Conservation (phyloP, 2,797 vertebrate species). For the Gymnothorax reevesii region DNA sequence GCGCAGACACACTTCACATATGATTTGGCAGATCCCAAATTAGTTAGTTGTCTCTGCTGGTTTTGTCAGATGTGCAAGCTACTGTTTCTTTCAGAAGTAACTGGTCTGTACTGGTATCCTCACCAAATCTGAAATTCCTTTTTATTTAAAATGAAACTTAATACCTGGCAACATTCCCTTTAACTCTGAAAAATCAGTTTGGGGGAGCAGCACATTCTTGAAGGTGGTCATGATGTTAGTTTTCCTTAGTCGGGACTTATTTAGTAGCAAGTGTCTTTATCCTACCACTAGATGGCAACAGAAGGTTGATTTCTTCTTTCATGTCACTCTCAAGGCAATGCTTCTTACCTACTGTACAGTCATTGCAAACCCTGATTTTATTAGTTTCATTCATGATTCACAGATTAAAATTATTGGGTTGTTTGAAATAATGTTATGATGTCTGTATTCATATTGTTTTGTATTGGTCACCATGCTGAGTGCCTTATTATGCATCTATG, state of each 20-base stretch:
- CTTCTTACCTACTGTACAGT: background rate
- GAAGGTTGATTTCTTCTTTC: slow-evolving; percentile 2
- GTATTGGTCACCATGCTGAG: background rate
- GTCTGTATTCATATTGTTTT: background rate
- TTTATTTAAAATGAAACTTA: background rate
- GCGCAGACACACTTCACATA: background rate
- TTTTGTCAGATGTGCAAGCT: background rate
- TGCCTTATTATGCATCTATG: background rate
- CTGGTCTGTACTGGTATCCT: background rate
- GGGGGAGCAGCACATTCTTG: slow-evolving; percentile 41
- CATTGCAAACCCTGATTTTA: background rate
- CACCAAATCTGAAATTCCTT: background rate
- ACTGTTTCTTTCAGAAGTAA: too few species aligned
- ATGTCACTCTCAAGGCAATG: background rate
- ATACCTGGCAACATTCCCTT: background rate
- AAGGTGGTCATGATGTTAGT: slow-evolving; percentile 38
- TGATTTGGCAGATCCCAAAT: background rate
- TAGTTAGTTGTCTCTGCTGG: background rate
- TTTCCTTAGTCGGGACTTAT: background rate
- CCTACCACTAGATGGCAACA: slow-evolving; percentile 51
- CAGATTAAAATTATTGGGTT: background rate
- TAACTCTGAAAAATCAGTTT: background rate
- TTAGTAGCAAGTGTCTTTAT: background rate
- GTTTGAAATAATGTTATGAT: background rate
- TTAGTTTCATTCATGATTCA: background rate